These are phyloP conservation scores for Leptodactylus fuscus DNA, from an alignment of 2,113 vertebrate genomes.

Conservation along the genomic window DNA sequence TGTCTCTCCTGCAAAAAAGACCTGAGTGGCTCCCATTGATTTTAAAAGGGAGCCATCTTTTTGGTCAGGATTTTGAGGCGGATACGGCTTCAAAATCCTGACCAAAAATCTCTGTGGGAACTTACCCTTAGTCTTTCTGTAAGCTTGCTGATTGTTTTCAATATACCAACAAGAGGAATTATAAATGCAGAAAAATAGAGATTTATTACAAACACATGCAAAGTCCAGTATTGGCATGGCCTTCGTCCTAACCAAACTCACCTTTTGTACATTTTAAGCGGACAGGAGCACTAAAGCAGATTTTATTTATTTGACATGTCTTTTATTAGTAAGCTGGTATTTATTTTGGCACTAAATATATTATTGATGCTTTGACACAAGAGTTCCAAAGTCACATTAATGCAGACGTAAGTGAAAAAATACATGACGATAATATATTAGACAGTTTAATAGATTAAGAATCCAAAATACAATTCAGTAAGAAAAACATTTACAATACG, in stretches of 20 bases:
- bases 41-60: no score
- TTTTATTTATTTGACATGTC: background rate
- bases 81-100: no score
- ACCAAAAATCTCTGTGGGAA: no score
- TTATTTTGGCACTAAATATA: constrained; percentile 9
- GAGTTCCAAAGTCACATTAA: constrained; percentile 8
- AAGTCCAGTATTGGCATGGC: background rate
- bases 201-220: background rate
- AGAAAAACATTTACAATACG: background rate
- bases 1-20: no score
- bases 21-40: no score
- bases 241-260: background rate
- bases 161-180: no score
- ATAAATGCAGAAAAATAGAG: background rate
- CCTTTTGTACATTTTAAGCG: background rate
- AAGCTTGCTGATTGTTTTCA: no score
- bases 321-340: constrained; percentile 34
- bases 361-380: background rate
- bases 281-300: background rate
- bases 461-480: background rate
- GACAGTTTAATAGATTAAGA: background rate
- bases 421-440: background rate
- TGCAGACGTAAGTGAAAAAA: background rate
- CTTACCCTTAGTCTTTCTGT: no score
- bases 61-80: no score